phyloP scores from a whole-genome alignment of 2,797 vertebrate species.

The Arvicola amphibius region DNA sequence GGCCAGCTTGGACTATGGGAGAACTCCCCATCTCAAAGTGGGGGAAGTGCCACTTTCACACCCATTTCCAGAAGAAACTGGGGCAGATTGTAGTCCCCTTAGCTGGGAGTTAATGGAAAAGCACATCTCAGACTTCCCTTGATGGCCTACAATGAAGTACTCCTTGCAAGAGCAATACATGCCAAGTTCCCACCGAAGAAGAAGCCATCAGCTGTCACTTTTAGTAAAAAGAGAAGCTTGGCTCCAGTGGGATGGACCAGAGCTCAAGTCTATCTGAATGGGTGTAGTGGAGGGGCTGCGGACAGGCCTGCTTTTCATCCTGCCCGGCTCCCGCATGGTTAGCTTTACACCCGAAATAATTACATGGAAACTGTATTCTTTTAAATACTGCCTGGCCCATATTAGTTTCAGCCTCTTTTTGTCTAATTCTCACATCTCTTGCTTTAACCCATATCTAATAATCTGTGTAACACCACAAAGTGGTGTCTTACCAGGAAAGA shows the following conservation, averaged over 20 bases:
- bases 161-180: not conserved
- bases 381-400: no score
- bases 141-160: not conserved
- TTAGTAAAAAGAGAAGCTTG: not conserved
- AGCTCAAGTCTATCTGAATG: not conserved
- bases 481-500: no score
- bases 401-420: no score
- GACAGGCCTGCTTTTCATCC: no score
- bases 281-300: no score
- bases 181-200: not conserved
- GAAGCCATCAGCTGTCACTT: not conserved
- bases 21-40: not conserved
- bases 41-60: accelerated
- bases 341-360: no score
- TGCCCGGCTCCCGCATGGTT: no score
- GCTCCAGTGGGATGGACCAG: not conserved
- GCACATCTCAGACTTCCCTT: not conserved
- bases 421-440: no score
- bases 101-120: not conserved
- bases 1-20: not conserved
- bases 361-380: no score
- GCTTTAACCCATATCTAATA: no score
- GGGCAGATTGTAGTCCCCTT: not conserved
- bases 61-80: not conserved
- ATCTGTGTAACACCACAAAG: no score